phyloP scores from a whole-genome alignment of 2,113 vertebrate species.

The Cyanoramphus novaezelandiae region DNA sequence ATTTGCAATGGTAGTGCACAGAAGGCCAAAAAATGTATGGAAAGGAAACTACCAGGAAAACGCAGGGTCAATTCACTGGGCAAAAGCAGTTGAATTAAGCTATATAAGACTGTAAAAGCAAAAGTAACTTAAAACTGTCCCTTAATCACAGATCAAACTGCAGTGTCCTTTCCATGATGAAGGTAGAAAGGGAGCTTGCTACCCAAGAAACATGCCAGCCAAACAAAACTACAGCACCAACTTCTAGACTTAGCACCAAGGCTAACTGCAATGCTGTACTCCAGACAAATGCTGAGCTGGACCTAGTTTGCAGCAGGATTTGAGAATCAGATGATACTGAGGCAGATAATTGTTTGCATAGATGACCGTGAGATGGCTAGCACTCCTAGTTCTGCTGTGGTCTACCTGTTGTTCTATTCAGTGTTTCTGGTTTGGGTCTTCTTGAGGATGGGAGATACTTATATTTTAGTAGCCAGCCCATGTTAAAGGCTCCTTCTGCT shows the following conservation, averaged over 20 bases:
- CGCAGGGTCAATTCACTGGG: background rate
- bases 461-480: background rate
- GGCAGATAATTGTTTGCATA: background rate
- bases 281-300: background rate
- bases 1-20: background rate
- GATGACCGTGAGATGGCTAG: background rate
- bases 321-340: background rate
- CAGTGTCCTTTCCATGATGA: background rate
- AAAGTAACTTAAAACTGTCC: background rate
- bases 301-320: background rate
- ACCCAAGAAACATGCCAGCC: background rate
- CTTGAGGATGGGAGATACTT: background rate
- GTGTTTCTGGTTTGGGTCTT: background rate
- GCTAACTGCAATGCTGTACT: background rate
- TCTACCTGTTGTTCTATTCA: background rate
- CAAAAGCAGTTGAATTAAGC: background rate
- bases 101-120: background rate
- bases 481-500: background rate
- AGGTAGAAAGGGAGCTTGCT: background rate
- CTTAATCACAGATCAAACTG: background rate
- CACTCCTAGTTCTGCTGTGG: background rate
- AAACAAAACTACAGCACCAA: background rate
- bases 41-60: background rate
- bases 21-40: background rate
- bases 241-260: background rate